These are phyloP conservation scores for Benthosema pterotum DNA, from an alignment of 2,797 vertebrate species.

Conservation along the genomic window DNA sequence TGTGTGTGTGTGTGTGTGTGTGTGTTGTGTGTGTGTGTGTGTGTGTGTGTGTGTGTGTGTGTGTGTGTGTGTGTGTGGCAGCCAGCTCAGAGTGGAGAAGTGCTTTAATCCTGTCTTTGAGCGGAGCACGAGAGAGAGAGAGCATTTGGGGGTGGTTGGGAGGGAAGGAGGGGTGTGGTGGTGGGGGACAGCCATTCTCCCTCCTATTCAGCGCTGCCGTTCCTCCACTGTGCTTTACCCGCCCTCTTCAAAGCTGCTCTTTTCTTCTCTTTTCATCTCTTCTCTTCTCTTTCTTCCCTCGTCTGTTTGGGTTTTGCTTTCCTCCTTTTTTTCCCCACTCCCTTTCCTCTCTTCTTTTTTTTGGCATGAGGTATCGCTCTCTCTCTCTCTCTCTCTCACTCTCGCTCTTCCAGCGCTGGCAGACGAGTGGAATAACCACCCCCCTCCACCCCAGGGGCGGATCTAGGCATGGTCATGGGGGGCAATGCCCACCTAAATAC, in stretches of 20 bases:
- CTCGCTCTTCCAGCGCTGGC: constrained; percentile 56
- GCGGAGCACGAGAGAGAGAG: constrained; percentile 51
- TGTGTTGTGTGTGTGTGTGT: no score
- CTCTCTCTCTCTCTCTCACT: constrained; percentile 58
- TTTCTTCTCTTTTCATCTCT: constrained; percentile 68
- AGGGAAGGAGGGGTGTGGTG: not conserved
- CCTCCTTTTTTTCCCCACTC: constrained; percentile 23
- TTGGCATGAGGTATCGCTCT: constrained; percentile 59
- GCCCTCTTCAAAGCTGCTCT: constrained; percentile 76
- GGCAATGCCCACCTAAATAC: no score
- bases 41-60: no score
- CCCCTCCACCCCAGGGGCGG: no score
- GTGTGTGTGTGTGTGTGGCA: constrained; percentile 70
- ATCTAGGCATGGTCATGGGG: no score
- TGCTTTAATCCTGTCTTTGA: constrained; percentile 78
- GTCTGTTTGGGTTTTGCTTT: constrained; percentile 76
- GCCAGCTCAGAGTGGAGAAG: constrained; percentile 72
- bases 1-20: no score
- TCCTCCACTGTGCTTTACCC: constrained; percentile 65
- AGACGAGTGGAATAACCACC: constrained; percentile 66
- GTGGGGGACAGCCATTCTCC: constrained; percentile 71
- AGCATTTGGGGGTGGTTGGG: constrained; percentile 11
- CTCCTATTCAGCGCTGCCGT: constrained; percentile 56
- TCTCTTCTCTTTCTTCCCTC: constrained; percentile 67
- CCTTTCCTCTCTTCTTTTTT: not conserved